Evolutionary conservation across 2,797 vertebrate genomes (phyloP).

Genomic region (Taeniopygia guttata): DNA sequence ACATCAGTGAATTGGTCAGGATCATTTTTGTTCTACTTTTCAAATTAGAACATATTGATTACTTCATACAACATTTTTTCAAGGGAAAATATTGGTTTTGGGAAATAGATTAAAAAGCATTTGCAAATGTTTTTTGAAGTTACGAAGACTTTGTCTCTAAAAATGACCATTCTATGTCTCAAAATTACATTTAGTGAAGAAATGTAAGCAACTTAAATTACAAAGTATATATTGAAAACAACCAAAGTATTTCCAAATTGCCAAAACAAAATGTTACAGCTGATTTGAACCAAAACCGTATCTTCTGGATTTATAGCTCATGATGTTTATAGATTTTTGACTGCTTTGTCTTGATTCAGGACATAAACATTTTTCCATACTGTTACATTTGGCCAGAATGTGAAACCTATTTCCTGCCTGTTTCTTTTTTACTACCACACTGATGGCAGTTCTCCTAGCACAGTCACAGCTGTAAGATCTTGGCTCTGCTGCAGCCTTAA

Average conservation of each 20-base stretch:
- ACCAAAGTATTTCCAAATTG: slow-evolving; percentile 15
- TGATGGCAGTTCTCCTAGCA: slow-evolving; percentile 50
- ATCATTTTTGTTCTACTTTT: slow-evolving; percentile 24
- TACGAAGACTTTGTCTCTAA: neutral
- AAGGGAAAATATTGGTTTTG: neutral
- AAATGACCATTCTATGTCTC: neutral
- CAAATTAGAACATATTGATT: slow-evolving; percentile 36
- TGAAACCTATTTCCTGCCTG: slow-evolving; percentile 59
- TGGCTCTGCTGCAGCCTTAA: slow-evolving; percentile 20
- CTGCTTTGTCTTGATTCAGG: slow-evolving; percentile 33
- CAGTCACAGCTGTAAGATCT: slow-evolving; percentile 56
- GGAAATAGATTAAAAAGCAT: neutral
- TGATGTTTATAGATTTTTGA: slow-evolving; percentile 50
- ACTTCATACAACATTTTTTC: neutral
- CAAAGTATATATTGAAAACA: neutral
- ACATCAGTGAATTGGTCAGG: slow-evolving; percentile 3
- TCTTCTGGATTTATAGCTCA: slow-evolving; percentile 19
- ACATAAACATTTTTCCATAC: slow-evolving; percentile 67
- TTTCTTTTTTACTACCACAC: slow-evolving; percentile 61
- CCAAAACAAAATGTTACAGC: slow-evolving; percentile 18
- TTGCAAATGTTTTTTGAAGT: neutral
- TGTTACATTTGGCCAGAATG: slow-evolving; percentile 48
- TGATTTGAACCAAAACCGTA: slow-evolving; percentile 27
- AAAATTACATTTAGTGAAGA: neutral
- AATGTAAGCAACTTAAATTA: slow-evolving; percentile 15